Conservation (phyloP, 2,888 invertebrate species). For the Drosophila borealis region DNA sequence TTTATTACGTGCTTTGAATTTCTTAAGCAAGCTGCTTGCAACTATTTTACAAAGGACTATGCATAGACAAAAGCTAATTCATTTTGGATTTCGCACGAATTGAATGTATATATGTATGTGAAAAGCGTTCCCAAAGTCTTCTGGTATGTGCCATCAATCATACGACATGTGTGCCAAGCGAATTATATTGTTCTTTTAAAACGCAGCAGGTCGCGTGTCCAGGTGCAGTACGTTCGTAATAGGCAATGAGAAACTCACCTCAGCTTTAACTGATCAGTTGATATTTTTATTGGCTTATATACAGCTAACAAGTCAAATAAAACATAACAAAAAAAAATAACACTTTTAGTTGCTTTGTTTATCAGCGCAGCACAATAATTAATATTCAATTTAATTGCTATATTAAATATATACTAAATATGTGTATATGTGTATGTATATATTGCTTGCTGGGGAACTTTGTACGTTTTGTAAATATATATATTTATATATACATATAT, state of each 20-base stretch:
- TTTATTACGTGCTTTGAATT: conserved; percentile 72
- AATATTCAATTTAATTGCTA: conserved; percentile 27
- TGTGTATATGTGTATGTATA: background rate
- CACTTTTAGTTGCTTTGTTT: conserved; percentile 15
- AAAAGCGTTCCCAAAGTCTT: background rate
- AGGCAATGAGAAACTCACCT: conserved; percentile 55
- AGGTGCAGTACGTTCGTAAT: conserved; percentile 5
- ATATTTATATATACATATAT: conserved; percentile 17
- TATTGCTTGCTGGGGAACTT: conserved; percentile 16
- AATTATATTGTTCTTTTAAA: conserved; percentile 4
- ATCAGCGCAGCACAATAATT: conserved; percentile 39
- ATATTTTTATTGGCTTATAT: conserved; percentile 31
- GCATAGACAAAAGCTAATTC: conserved; percentile 33
- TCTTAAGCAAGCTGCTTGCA: conserved; percentile 31
- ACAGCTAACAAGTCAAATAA: conserved; percentile 22
- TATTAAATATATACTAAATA: conserved; percentile 8
- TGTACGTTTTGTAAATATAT: conserved; percentile 15
- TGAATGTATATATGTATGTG: conserved; percentile 25
- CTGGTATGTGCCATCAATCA: conserved; percentile 54
- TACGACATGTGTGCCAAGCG: conserved; percentile 46
- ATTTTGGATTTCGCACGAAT: conserved; percentile 34
- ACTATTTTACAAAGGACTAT: conserved; percentile 28
- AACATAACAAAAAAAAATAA: conserved; percentile 6
- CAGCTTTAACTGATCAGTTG: conserved; percentile 50
- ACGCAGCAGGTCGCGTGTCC: conserved; percentile 57